Evolutionary conservation across 2,113 vertebrate species (phyloP).

Genomic region (Osmerus mordax): DNA sequence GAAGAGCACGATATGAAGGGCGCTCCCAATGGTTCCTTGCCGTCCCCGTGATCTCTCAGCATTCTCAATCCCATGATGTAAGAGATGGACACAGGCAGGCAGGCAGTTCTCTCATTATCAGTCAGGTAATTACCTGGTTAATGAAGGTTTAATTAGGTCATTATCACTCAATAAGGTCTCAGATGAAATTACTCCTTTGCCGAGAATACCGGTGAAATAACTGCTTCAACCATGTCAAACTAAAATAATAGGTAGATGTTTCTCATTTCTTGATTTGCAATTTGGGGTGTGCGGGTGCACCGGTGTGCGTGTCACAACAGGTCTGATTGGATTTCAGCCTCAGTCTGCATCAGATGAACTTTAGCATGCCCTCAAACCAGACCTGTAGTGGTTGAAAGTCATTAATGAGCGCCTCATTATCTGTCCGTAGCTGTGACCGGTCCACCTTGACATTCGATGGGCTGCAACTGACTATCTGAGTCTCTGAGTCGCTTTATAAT

Average conservation of each 20-base stretch:
- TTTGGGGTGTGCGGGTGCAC: too few relatives aligned
- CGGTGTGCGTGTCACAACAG: too few relatives aligned
- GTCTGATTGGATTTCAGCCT: not conserved
- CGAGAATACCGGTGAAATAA: not conserved
- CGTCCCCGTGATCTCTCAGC: too few relatives aligned
- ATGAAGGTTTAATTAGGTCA: too few relatives aligned
- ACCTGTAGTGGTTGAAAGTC: conserved; percentile 25
- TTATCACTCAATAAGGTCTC: too few relatives aligned
- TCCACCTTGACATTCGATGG: conserved; percentile 51
- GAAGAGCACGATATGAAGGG: conserved; percentile 28
- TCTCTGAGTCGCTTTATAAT: conserved; percentile 44
- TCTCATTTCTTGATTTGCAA: too few relatives aligned
- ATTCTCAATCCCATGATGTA: too few relatives aligned
- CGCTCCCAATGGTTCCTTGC: conserved; percentile 16
- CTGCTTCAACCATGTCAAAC: too few relatives aligned
- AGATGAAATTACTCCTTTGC: not conserved
- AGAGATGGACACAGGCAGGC: too few relatives aligned
- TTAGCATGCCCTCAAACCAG: conserved; percentile 22
- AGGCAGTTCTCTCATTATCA: too few relatives aligned
- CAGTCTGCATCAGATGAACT: conserved; percentile 32
- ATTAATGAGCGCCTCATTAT: conserved; percentile 62
- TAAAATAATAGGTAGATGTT: too few relatives aligned
- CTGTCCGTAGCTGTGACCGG: conserved; percentile 1
- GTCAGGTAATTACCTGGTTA: too few relatives aligned
- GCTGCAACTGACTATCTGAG: conserved; percentile 9